Evolutionary conservation across 2,113 vertebrate species (phyloP).

Genomic region (Psammodynastes pulverulentus): DNA sequence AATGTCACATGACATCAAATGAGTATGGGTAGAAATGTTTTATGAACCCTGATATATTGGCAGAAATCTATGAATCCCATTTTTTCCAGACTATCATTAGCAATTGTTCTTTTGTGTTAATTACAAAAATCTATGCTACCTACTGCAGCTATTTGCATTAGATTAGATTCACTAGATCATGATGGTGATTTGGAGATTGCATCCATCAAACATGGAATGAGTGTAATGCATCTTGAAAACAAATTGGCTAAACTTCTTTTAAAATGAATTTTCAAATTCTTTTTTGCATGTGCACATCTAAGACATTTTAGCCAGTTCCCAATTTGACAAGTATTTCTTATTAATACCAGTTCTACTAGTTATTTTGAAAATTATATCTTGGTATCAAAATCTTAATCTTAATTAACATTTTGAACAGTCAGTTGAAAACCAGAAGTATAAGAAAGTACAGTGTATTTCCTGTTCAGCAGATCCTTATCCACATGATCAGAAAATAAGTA

Average conservation of each 20-base stretch:
- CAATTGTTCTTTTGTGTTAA: background rate
- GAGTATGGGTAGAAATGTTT: background rate
- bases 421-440: background rate
- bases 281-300: too few species aligned
- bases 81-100: slow-evolving; percentile 3
- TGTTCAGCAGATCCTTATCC: background rate
- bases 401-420: background rate
- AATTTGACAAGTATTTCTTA: background rate
- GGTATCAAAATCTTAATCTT: background rate
- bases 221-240: background rate
- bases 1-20: background rate
- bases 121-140: background rate
- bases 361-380: background rate
- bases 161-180: background rate
- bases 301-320: too few species aligned
- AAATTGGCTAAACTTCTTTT: background rate
- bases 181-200: background rate
- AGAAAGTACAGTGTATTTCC: slow-evolving; percentile 1
- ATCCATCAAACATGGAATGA: background rate
- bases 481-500: background rate
- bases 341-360: background rate
- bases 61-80: background rate
- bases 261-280: background rate
- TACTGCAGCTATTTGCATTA: background rate
- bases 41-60: background rate